Conservation (phyloP, 2,113 vertebrate genomes). For the Petromus typicus region DNA sequence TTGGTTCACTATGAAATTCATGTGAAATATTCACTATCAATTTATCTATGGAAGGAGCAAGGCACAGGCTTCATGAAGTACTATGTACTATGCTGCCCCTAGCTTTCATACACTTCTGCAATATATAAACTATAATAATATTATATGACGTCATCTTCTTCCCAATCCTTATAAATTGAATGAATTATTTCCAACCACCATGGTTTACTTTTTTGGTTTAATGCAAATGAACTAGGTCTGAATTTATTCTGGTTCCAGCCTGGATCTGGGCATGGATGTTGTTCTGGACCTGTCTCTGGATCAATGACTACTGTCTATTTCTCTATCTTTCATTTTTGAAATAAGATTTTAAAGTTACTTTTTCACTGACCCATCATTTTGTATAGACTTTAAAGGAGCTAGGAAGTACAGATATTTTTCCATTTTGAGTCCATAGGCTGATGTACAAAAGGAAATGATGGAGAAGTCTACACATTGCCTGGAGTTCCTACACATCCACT, state of each 20-base stretch:
- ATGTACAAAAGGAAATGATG: background rate
- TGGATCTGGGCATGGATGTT: background rate
- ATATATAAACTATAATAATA: background rate
- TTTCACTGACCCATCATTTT: background rate
- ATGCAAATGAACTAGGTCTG: background rate
- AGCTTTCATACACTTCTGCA: background rate
- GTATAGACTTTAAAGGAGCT: fast-evolving
- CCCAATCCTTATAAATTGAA: background rate
- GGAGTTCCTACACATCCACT: background rate
- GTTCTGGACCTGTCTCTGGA: background rate
- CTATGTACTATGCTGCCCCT: background rate
- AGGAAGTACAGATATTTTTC: background rate
- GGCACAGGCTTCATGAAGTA: background rate
- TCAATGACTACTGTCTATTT: background rate
- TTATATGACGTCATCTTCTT: background rate
- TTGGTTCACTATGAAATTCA: background rate
- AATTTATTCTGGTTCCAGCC: background rate
- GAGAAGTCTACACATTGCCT: background rate
- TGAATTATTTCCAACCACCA: background rate
- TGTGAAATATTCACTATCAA: background rate
- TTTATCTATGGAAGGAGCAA: background rate
- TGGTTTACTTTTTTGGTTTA: background rate
- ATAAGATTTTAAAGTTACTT: background rate
- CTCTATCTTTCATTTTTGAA: background rate
- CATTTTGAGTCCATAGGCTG: background rate